Conservation (phyloP, 2,797 vertebrate genomes). For the Percopsis omiscomaycus region DNA sequence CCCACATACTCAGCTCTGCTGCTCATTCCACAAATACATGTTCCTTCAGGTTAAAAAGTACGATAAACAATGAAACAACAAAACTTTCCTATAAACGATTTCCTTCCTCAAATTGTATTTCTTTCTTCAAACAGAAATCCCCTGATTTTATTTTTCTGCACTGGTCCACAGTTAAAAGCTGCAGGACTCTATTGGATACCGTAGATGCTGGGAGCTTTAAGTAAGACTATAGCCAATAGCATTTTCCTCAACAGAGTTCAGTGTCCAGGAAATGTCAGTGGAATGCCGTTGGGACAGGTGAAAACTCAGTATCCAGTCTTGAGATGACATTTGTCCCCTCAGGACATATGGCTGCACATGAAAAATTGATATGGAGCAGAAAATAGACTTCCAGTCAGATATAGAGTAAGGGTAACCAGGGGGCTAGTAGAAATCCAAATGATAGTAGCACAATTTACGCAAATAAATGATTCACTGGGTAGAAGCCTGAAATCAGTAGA, state of each 20-base stretch:
- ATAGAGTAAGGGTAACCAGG: slow-evolving; percentile 49
- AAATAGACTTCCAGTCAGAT: slow-evolving; percentile 73
- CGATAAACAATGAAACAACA: no score
- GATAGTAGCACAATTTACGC: slow-evolving; percentile 65
- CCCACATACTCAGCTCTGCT: no score
- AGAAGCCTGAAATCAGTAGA: slow-evolving; percentile 57
- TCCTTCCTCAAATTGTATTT: no score
- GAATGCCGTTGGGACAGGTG: slow-evolving; percentile 50
- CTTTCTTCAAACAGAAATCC: no score
- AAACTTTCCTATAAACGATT: no score
- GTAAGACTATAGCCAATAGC: slow-evolving; percentile 31
- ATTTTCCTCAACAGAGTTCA: slow-evolving; percentile 25
- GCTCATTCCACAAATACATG: no score
- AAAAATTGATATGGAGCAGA: slow-evolving; percentile 77
- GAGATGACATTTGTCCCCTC: slow-evolving; percentile 66
- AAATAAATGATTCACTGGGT: slow-evolving; percentile 71
- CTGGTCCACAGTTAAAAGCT: slow-evolving; percentile 28
- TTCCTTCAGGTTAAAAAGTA: no score
- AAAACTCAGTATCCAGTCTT: slow-evolving; percentile 57
- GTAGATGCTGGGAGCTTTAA: slow-evolving; percentile 40
- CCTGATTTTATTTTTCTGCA: slow-evolving; percentile 15
- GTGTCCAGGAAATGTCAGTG: slow-evolving; percentile 54
- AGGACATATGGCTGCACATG: slow-evolving; percentile 74
- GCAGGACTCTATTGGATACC: not conserved
- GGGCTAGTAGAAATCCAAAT: slow-evolving; percentile 60